Conservation (phyloP, 1,140 invertebrate species). For the Campodea augens region DNA sequence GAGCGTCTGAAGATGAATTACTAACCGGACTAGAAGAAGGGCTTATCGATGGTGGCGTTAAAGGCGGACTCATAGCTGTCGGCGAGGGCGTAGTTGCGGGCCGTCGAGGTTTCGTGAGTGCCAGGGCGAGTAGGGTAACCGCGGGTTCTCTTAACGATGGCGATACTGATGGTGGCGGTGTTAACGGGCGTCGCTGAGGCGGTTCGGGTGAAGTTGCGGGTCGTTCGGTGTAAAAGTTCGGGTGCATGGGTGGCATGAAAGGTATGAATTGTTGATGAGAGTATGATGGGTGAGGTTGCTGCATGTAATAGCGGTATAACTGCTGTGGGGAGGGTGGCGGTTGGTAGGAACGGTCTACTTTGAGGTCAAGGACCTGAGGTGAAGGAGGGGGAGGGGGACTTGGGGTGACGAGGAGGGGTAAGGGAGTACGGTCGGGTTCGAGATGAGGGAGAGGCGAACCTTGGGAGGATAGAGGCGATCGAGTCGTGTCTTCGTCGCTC, state of each 20-base stretch:
- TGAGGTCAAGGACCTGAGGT: no score
- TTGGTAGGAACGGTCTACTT: no score
- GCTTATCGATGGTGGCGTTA: neutral
- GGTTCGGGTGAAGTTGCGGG: no score
- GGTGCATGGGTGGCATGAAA: neutral
- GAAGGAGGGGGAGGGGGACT: neutral
- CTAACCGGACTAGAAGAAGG: neutral
- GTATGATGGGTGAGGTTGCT: neutral
- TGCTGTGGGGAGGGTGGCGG: neutral
- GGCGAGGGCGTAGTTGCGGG: neutral
- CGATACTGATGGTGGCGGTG: slow-evolving; percentile 29
- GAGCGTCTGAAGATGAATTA: neutral
- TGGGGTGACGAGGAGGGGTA: neutral
- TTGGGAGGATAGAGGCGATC: neutral
- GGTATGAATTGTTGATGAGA: no score
- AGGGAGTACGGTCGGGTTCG: no score
- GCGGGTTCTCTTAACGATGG: slow-evolving; percentile 29
- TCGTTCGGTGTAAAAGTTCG: no score
- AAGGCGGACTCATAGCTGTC: neutral
- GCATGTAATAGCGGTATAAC: neutral
- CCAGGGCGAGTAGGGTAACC: neutral
- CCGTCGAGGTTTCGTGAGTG: neutral
- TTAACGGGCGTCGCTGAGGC: neutral
- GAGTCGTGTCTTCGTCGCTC: slow-evolving; percentile 31
- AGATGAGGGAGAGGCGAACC: neutral